A percentile compares a stretch with the other conserved stretches of the same genome.
These are phyloP conservation scores for Dasyprocta punctata DNA, from an alignment of 2,113 vertebrate species.

Conservation along the genomic window DNA sequence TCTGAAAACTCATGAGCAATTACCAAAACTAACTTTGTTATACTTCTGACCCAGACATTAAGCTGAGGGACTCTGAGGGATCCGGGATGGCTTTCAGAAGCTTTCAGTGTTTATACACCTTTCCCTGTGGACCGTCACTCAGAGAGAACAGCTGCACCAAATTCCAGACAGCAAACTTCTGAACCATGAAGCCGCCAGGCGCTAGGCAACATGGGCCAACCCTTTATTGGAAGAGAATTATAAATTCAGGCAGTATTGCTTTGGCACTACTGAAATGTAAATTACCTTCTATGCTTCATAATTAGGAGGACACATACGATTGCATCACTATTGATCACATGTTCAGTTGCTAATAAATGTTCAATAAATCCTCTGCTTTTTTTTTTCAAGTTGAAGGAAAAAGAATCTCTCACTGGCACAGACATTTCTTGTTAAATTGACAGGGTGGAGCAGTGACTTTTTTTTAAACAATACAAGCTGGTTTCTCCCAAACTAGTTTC, in stretches of 20 bases:
- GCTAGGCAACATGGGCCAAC: slow-evolving; percentile 37
- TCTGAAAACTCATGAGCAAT: slow-evolving; percentile 80
- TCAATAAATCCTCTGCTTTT: neutral
- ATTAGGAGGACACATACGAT: neutral
- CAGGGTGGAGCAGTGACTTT: neutral
- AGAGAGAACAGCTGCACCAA: slow-evolving; percentile 66
- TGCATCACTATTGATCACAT: neutral
- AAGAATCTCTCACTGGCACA: slow-evolving; percentile 84
- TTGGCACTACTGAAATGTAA: slow-evolving; percentile 26
- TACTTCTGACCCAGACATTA: slow-evolving; percentile 78
- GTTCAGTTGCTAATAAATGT: slow-evolving; percentile 8
- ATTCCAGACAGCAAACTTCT: slow-evolving; percentile 67
- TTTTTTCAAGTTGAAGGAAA: slow-evolving; percentile 12
- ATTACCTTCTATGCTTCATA: slow-evolving; percentile 12
- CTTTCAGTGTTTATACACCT: slow-evolving; percentile 76
- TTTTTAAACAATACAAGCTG: neutral
- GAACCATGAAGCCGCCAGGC: slow-evolving; percentile 56
- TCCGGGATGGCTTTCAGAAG: slow-evolving; percentile 77
- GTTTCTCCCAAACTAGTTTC: slow-evolving; percentile 37
- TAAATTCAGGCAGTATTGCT: slow-evolving; percentile 9
- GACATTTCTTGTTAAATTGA: slow-evolving; percentile 47
- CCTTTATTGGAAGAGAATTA: slow-evolving; percentile 65
- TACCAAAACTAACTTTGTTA: slow-evolving; percentile 80
- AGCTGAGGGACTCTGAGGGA: slow-evolving; percentile 69
- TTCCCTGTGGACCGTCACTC: slow-evolving; percentile 60